Percentiles rank a stretch among this genome's conserved stretches.
Conservation (phyloP, 92 coral and sea anemone genomes). For the Plumapathes pennacea region DNA sequence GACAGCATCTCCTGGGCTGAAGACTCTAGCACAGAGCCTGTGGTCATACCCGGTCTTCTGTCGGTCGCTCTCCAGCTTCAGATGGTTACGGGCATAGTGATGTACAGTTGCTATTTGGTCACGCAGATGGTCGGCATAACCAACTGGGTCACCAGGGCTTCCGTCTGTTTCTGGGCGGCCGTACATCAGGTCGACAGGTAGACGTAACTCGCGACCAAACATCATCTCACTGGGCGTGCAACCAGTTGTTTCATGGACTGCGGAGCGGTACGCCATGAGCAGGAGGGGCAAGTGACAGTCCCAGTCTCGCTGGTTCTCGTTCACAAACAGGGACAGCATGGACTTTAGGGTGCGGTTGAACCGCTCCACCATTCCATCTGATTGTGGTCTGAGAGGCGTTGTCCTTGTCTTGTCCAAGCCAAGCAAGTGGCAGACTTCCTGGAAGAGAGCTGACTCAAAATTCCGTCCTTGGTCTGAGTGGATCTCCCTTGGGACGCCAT, state of each 20-base stretch:
- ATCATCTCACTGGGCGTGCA: conserved; percentile 31
- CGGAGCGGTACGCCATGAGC: conserved; percentile 46
- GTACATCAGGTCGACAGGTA: conserved; percentile 14
- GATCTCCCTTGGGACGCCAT: conserved; percentile 6
- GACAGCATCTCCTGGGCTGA: conserved; percentile 7
- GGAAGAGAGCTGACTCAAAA: conserved; percentile 23
- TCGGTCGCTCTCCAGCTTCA: conserved; percentile 3
- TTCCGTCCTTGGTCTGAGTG: conserved; percentile 33
- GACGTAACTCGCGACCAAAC: conserved; percentile 9
- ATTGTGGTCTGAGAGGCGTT: conserved; percentile 42
- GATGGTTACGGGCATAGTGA: conserved; percentile 11
- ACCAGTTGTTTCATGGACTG: conserved; percentile 43
- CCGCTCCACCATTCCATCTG: conserved; percentile 45
- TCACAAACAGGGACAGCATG: conserved; percentile 23
- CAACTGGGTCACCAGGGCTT: neutral
- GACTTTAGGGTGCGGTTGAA: conserved; percentile 47
- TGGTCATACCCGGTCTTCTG: conserved; percentile 11
- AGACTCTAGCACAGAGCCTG: neutral
- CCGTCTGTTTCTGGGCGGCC: neutral
- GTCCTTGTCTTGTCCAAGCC: conserved; percentile 30
- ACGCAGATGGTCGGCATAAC: neutral
- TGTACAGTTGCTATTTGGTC: conserved; percentile 5
- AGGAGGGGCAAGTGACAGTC: conserved; percentile 25
- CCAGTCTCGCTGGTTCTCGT: conserved; percentile 40
- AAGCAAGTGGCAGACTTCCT: conserved; percentile 13